Percentiles rank a stretch among this genome's conserved stretches.
phyloP scores from a whole-genome alignment of 2,113 vertebrate species.

The Panthera uncia region DNA sequence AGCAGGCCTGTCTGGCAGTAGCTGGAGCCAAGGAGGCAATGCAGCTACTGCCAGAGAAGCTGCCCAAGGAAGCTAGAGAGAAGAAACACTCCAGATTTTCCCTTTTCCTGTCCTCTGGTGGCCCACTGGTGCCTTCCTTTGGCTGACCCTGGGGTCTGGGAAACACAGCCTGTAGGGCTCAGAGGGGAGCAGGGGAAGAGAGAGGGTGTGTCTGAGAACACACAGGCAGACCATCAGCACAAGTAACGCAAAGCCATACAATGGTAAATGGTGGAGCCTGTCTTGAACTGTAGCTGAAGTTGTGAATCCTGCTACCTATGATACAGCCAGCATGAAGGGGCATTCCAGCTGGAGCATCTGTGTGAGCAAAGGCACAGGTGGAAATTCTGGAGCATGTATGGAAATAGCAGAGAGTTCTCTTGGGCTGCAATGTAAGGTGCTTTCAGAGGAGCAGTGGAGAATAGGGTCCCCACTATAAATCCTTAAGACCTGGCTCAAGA shows the following conservation, averaged over 20 bases:
- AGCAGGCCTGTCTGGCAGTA: conserved; percentile 5
- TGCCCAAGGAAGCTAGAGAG: neutral
- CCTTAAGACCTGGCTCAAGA: neutral
- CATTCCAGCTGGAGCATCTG: neutral
- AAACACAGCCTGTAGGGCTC: neutral
- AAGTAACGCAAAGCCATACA: neutral
- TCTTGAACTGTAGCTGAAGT: neutral
- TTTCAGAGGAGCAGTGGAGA: neutral
- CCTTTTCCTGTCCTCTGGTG: neutral
- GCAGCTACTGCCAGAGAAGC: neutral
- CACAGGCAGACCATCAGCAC: neutral
- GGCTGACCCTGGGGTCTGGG: neutral
- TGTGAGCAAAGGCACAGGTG: neutral
- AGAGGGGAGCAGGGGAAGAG: neutral
- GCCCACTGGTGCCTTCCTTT: neutral
- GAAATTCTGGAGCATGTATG: neutral
- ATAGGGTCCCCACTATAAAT: neutral
- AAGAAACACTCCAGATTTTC: neutral
- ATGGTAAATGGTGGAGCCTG: neutral
- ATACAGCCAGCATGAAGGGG: neutral
- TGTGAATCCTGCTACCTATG: neutral
- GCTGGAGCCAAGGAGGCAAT: neutral
- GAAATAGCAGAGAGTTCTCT: neutral
- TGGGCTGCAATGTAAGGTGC: neutral
- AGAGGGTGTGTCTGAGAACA: neutral